These are phyloP conservation scores for Phymanthus crucifer DNA, from an alignment of 92 coral and sea anemone genomes.

Conservation along the genomic window DNA sequence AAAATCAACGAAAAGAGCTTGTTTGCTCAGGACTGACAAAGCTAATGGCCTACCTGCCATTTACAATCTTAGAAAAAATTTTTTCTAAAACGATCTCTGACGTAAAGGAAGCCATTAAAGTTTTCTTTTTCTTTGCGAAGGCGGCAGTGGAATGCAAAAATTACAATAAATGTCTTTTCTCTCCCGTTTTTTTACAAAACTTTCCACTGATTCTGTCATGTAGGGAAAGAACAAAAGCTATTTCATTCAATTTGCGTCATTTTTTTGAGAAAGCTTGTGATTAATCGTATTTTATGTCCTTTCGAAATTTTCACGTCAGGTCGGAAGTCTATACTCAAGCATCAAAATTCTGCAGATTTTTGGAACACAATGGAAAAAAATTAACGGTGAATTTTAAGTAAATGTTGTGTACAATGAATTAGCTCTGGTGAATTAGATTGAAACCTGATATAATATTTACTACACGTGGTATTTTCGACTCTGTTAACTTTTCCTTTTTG, in stretches of 20 bases:
- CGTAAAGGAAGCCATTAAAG: conserved; percentile 6
- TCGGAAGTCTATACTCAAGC: neutral
- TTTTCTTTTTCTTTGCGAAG: neutral
- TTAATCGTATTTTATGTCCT: too few species aligned
- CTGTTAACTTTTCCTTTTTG: neutral
- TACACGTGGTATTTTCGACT: neutral
- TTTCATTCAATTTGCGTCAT: too few species aligned
- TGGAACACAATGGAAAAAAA: neutral
- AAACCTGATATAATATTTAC: too few species aligned
- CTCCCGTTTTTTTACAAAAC: neutral
- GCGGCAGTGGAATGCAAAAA: neutral
- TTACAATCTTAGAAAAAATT: neutral
- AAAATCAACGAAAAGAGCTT: neutral
- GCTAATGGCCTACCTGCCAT: conserved; percentile 22
- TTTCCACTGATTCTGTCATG: too few species aligned
- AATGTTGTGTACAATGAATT: neutral
- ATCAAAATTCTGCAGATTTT: neutral
- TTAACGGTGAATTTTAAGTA: neutral
- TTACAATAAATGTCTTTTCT: neutral
- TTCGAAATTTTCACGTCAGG: too few species aligned
- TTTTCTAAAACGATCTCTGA: neutral
- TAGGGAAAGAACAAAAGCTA: too few species aligned
- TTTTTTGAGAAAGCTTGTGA: too few species aligned
- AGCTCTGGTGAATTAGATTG: too few species aligned
- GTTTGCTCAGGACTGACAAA: conserved; percentile 12